Conservation (phyloP, 1,140 invertebrate species). For the Anadara kagoshimensis region DNA sequence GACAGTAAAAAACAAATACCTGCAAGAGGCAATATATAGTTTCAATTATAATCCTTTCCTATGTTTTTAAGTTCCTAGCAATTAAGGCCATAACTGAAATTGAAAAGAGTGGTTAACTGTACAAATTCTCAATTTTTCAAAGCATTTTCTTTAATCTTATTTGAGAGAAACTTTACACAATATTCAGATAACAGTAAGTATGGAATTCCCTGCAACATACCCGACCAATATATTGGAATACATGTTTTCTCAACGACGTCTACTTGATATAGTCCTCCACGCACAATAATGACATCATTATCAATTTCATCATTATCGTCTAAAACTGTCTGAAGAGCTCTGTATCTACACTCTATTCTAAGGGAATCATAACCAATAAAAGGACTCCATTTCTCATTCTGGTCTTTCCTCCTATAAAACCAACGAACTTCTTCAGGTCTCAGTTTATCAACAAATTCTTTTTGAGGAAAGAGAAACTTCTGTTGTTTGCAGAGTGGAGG, state of each 20-base stretch:
- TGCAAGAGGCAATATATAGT: no score
- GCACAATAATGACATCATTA: slow-evolving; percentile 77
- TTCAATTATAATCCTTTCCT: no score
- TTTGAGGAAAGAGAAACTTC: slow-evolving; percentile 62
- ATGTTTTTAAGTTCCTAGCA: no score
- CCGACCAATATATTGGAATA: slow-evolving; percentile 82
- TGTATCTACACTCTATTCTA: slow-evolving; percentile 80
- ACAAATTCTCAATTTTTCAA: no score
- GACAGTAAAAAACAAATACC: no score
- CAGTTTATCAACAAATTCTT: slow-evolving; percentile 74
- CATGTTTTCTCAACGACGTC: slow-evolving; percentile 80
- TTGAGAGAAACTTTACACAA: no score
- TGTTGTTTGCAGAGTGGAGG: slow-evolving; percentile 50
- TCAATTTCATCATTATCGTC: slow-evolving; percentile 54
- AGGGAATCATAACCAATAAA: slow-evolving; percentile 86
- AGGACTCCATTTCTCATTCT: slow-evolving; percentile 81
- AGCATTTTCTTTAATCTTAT: no score
- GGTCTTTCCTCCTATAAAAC: slow-evolving; percentile 81
- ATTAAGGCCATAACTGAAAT: no score
- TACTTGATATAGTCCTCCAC: slow-evolving; percentile 83
- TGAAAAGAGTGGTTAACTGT: no score
- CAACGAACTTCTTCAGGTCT: slow-evolving; percentile 80
- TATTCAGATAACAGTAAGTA: no score
- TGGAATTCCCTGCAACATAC: slow-evolving; percentile 42
- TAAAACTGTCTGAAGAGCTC: slow-evolving; percentile 65